These are phyloP conservation scores for Tragelaphus oryx DNA, from an alignment of 2,797 vertebrate genomes.

Conservation along the genomic window DNA sequence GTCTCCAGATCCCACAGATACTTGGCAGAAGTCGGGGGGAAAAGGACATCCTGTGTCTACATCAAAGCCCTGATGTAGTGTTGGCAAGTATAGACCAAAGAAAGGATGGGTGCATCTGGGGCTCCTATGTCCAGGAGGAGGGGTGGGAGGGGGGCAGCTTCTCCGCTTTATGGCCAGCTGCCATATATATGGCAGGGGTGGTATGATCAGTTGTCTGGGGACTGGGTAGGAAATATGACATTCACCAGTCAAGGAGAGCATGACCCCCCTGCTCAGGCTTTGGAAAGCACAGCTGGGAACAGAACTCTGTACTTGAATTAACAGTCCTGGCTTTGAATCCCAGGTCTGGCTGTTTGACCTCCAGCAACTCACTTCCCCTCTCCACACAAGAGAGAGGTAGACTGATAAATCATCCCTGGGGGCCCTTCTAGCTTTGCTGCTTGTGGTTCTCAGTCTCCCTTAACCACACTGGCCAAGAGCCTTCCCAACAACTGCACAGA, in stretches of 20 bases:
- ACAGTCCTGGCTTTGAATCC: conserved; percentile 23
- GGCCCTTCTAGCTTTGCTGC: not conserved
- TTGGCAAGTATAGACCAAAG: not conserved
- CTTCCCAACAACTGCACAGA: not conserved
- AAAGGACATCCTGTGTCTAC: not conserved
- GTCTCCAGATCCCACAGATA: not conserved
- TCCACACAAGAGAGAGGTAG: not conserved
- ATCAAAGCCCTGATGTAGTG: not conserved
- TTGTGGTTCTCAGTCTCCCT: not conserved
- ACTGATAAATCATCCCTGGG: not conserved
- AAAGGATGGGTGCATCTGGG: not conserved
- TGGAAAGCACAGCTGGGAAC: not conserved
- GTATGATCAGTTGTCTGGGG: not conserved
- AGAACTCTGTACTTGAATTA: conserved; percentile 30
- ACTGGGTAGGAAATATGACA: not conserved
- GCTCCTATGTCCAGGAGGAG: not conserved
- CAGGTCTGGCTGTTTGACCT: conserved; percentile 1
- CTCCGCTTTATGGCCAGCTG: not conserved
- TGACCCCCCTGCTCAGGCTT: not conserved
- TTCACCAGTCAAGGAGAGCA: not conserved
- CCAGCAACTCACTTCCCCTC: not conserved
- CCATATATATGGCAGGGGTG: not conserved
- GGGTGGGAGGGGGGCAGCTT: not conserved
- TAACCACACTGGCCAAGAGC: not conserved
- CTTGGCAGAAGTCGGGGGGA: not conserved